Evolutionary conservation across 2,113 vertebrate genomes (phyloP).

Genomic region (Notothenia rossii): DNA sequence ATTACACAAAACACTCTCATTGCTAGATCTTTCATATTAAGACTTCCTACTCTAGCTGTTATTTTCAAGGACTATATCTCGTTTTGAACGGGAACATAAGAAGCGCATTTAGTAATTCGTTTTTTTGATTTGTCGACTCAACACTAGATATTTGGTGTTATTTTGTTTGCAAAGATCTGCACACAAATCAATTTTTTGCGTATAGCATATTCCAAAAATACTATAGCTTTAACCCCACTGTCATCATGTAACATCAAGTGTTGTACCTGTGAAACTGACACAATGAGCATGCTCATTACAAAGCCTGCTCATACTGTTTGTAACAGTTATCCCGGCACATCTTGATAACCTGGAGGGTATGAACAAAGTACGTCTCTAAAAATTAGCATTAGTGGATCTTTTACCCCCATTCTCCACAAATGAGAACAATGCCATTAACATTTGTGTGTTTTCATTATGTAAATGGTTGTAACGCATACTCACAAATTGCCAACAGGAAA

Average conservation of each 20-base stretch:
- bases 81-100: background rate
- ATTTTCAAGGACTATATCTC: background rate
- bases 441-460: slow-evolving; percentile 99
- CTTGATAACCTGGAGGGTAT: slow-evolving; percentile 96
- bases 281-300: slow-evolving; percentile 18
- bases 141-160: background rate
- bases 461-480: slow-evolving; percentile 99
- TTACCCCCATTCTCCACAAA: slow-evolving; percentile 94
- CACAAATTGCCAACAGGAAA: slow-evolving; percentile 99
- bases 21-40: background rate
- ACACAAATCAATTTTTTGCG: background rate
- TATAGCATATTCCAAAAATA: background rate
- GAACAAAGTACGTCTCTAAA: slow-evolving; percentile 88
- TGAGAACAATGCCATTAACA: slow-evolving; percentile 99
- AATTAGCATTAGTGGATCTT: slow-evolving; percentile 95
- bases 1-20: background rate
- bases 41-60: background rate
- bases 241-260: background rate
- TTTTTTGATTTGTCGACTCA: background rate
- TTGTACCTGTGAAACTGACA: slow-evolving; percentile 40
- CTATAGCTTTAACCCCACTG: background rate
- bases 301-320: slow-evolving; percentile 45
- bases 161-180: background rate
- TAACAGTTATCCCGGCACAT: slow-evolving; percentile 87
- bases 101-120: background rate